These are phyloP conservation scores for Lontra canadensis DNA, from an alignment of 2,113 vertebrate genomes.

Conservation along the genomic window DNA sequence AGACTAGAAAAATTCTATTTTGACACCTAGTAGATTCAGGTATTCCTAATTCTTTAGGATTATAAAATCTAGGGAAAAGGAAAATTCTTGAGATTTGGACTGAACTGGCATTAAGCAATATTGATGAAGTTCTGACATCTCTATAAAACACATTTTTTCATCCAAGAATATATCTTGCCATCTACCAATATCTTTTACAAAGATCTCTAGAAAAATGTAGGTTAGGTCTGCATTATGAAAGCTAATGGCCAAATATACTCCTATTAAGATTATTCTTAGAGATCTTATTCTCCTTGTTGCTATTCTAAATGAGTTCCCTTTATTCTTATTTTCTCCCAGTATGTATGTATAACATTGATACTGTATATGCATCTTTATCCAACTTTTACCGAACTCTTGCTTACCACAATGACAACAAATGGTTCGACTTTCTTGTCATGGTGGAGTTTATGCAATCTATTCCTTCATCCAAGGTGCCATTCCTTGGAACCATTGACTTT, in stretches of 20 bases:
- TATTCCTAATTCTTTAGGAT: background rate
- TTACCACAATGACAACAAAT: background rate
- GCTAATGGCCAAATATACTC: background rate
- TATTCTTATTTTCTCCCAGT: background rate
- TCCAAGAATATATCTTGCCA: background rate
- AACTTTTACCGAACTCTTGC: background rate
- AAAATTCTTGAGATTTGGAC: background rate
- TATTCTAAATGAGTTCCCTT: background rate
- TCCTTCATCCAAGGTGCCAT: background rate
- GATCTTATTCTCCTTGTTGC: background rate
- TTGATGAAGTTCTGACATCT: background rate
- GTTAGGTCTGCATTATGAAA: background rate
- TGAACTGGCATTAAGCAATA: background rate
- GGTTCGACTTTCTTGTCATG: background rate
- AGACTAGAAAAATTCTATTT: background rate
- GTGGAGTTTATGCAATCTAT: background rate
- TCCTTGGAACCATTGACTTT: background rate
- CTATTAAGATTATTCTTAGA: slow-evolving; percentile 3
- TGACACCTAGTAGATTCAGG: background rate
- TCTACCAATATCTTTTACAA: background rate
- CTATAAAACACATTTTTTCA: background rate
- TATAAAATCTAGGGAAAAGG: background rate
- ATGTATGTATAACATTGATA: background rate
- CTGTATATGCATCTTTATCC: background rate
- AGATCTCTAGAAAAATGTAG: background rate